phyloP scores from a whole-genome alignment of 2,888 invertebrate genomes.

The Xestia sexstrigata region DNA sequence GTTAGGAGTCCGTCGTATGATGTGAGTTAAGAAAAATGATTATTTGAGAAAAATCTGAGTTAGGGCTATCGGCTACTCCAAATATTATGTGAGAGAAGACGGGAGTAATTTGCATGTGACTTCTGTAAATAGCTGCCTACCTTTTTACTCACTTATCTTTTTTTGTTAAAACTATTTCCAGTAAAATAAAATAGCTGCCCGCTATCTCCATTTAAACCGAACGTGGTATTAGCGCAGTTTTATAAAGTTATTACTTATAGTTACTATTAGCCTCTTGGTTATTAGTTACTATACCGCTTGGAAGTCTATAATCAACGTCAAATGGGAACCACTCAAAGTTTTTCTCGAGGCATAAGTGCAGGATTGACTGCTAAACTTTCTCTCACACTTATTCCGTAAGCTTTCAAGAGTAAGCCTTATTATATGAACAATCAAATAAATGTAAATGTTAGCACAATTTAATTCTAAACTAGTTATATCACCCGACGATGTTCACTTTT shows the following conservation, averaged over 20 bases:
- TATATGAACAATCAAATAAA: constrained; percentile 21
- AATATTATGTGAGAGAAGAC: neutral
- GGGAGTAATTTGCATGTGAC: neutral
- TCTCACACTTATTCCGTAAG: constrained; percentile 22
- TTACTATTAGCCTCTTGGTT: neutral
- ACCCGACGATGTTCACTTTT: neutral
- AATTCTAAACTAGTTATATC: constrained; percentile 19
- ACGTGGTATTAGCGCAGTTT: neutral
- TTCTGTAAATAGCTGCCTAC: neutral
- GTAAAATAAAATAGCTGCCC: neutral
- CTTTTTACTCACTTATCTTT: no score
- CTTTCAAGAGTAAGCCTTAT: constrained; percentile 32
- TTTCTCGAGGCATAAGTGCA: constrained; percentile 5
- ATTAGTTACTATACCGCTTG: no score
- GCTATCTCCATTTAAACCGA: neutral
- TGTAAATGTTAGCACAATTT: constrained; percentile 1
- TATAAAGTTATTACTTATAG: neutral
- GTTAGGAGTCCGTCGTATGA: neutral
- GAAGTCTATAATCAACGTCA: constrained; percentile 35
- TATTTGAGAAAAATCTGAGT: neutral
- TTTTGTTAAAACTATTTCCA: constrained; percentile 3
- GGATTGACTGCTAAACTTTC: constrained; percentile 41
- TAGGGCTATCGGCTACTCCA: neutral
- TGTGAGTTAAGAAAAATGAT: neutral
- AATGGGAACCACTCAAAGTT: constrained; percentile 29